These are phyloP conservation scores for Chalcis sispes DNA, from an alignment of 2,888 invertebrate species.

Conservation along the genomic window DNA sequence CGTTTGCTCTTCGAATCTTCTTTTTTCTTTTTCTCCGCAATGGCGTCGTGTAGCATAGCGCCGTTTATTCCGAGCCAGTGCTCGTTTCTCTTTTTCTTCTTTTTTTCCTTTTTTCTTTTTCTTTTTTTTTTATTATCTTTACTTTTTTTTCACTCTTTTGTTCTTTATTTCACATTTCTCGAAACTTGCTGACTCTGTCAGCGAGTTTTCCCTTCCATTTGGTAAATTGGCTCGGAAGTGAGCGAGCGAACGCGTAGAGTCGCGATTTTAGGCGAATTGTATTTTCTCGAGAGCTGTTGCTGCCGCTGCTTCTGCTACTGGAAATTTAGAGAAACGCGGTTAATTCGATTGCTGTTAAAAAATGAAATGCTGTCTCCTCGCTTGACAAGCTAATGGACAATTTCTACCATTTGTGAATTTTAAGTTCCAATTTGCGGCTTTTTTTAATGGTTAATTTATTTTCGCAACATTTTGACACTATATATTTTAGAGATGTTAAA, in stretches of 20 bases:
- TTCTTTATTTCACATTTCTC: not conserved
- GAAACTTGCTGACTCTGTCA: constrained; percentile 17
- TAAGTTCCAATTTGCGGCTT: no score
- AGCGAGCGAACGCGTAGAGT: constrained; percentile 11
- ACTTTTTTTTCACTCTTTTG: not conserved
- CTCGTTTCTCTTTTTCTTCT: not conserved
- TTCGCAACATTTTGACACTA: no score
- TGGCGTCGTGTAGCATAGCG: not conserved
- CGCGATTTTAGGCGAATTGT: constrained; percentile 44
- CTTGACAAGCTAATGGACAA: no score
- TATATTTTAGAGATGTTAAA: no score
- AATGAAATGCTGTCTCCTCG: no score
- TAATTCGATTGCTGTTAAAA: no score
- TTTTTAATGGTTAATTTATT: no score
- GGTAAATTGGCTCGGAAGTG: constrained; percentile 51
- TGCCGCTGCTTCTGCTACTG: not conserved
- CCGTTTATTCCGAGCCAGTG: not conserved
- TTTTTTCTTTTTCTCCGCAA: not conserved
- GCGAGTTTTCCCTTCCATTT: constrained; percentile 56
- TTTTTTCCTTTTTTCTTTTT: not conserved
- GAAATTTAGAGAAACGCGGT: not conserved
- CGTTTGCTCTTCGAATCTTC: not conserved
- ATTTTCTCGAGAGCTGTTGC: not conserved
- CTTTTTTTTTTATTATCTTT: not conserved
- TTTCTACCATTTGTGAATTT: no score